Base-by-base conservation (phyloP, 2,113 vertebrate species). In the Aspiorhynchus laticeps region DNA sequence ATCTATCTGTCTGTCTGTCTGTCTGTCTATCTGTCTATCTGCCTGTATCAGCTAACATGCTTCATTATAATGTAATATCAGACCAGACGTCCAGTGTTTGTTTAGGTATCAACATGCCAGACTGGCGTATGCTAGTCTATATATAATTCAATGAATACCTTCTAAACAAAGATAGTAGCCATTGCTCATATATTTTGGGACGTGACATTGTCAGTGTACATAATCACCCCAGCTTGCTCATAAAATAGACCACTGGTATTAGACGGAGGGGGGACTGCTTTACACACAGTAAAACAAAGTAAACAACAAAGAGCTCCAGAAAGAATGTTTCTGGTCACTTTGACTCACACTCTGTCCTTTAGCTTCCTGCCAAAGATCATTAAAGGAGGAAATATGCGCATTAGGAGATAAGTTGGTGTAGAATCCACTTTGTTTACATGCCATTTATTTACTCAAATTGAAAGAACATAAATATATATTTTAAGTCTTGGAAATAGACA, bases 161-260 rank as follows among this genome's bases (percentile, higher is more conserved):
- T 86, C 84, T 75, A 46, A 77, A 14, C 79, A 76, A 84, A 85
- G 86, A 87, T 86, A 69, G 81, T 65, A 74, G 63, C 69, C 88
- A 89, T 78, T 85, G 71, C 73, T 89, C 43, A 88, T 88, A 87
- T 91, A 89, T 88, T 88, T 87, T 75, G 65, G 87, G 88, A 91
- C 38, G 7, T 86, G 84, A 86, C 87, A 88, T 88, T 90, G 86
- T 69, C 77, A 51, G 33, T 79, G 36, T 65, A 46, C 48, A 77
- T 67, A 83, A 87, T 56, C 31, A 36, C 28, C 41, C 79, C 28
- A 83, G 41, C 46, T 75, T 69, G 21, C 41, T 65, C 41, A 87
- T 71, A 41, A 41, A 51, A 48, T 76, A 24, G 11, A 26, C 14
- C n/a, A 43, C 26, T 73, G 80, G 28, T 69, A 19, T 79, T 24